phyloP scores from a whole-genome alignment of 2,797 vertebrate genomes.

The Pangasius djambal region DNA sequence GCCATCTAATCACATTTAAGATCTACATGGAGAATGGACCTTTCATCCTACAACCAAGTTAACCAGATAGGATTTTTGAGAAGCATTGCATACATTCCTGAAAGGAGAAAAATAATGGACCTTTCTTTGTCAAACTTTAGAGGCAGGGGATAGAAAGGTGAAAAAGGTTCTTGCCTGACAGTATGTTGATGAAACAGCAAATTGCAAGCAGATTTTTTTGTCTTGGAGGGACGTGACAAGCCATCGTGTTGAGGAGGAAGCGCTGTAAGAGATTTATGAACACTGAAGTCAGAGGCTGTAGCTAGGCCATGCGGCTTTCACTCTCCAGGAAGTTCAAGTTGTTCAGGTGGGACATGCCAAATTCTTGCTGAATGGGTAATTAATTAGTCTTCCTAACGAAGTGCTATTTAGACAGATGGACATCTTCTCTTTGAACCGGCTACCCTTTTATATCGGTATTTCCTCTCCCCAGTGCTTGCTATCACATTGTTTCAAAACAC shows the following conservation, averaged over 20 bases:
- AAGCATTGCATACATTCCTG: constrained; percentile 82
- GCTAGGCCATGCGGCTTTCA: constrained; percentile 47
- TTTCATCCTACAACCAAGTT: constrained; percentile 83
- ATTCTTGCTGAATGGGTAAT: constrained; percentile 64
- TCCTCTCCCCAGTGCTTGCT: constrained; percentile 65
- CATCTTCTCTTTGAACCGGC: constrained; percentile 67
- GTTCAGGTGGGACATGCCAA: constrained; percentile 49
- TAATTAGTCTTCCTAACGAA: constrained; percentile 69
- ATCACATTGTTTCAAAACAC: constrained; percentile 71
- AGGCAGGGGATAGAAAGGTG: constrained; percentile 53
- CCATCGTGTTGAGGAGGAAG: constrained; percentile 41
- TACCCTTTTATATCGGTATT: constrained; percentile 66
- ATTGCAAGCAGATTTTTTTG: constrained; percentile 59
- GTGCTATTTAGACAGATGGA: constrained; percentile 77
- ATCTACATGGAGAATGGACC: constrained; percentile 74
- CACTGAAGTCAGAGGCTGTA: constrained; percentile 28
- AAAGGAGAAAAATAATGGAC: constrained; percentile 68
- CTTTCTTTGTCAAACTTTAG: constrained; percentile 64
- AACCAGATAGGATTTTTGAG: constrained; percentile 77
- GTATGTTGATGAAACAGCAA: constrained; percentile 59
- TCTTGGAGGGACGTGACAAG: constrained; percentile 41
- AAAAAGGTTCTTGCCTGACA: constrained; percentile 53
- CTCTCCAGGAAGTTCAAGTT: constrained; percentile 43
- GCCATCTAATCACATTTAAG: constrained; percentile 76
- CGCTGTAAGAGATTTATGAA: constrained; percentile 55